Percentiles rank a stretch among this genome's conserved stretches.
Conservation (phyloP, 2,797 vertebrate genomes). For the Phaenicophaeus curvirostris region DNA sequence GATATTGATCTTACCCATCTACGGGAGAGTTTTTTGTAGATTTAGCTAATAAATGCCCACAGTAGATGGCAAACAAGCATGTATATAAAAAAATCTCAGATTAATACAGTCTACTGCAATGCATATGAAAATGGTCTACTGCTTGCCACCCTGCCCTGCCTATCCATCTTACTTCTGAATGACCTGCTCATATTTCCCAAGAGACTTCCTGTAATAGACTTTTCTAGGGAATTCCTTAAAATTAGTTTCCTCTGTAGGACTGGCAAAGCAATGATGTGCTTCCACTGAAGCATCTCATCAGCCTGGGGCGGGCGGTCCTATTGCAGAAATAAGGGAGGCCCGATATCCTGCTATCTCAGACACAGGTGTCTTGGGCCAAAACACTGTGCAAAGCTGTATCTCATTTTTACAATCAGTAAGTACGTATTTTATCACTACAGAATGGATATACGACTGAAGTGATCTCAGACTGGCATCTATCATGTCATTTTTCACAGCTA, state of each 20-base stretch:
- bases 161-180: background rate
- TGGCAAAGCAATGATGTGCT: background rate
- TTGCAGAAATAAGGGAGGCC: background rate
- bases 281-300: background rate
- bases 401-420: background rate
- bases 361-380: background rate
- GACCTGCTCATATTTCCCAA: background rate
- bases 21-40: background rate
- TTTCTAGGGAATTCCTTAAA: background rate
- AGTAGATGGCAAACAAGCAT: background rate
- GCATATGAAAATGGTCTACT: background rate
- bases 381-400: background rate
- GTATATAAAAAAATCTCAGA: background rate
- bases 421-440: background rate
- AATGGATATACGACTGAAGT: background rate
- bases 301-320: background rate
- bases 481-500: constrained; percentile 43
- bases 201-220: background rate
- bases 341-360: background rate
- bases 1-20: background rate
- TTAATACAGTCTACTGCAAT: background rate
- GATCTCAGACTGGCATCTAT: constrained; percentile 41
- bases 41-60: background rate
- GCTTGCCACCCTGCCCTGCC: background rate
- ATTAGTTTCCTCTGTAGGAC: background rate